Conservation (phyloP, 2,888 invertebrate genomes). For the Podotricha telesiphe region DNA sequence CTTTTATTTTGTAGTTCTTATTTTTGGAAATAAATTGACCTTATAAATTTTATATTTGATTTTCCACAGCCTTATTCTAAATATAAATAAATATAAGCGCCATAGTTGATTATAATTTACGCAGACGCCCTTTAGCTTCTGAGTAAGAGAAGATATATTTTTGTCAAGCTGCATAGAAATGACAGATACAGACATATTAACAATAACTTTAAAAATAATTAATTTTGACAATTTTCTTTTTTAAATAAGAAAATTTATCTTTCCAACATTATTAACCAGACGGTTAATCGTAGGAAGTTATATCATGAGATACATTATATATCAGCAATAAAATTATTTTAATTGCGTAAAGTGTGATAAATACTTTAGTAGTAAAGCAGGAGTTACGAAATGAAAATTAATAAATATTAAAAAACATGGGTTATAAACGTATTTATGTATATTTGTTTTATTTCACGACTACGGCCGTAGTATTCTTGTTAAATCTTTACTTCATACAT, state of each 20-base stretch:
- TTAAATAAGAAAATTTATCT: no score
- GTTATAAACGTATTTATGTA: no score
- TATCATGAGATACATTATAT: not conserved
- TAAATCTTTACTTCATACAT: no score
- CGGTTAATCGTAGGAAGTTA: not conserved
- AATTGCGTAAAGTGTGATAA: no score
- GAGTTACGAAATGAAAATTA: no score
- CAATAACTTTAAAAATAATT: not conserved
- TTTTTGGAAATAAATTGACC: not conserved
- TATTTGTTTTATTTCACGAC: no score
- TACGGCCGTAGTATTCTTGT: no score
- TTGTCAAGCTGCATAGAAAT: not conserved
- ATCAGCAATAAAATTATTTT: not conserved
- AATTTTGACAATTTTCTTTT: no score
- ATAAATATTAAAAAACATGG: no score
- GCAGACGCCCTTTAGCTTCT: not conserved
- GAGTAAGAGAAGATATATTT: no score
- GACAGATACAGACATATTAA: not conserved
- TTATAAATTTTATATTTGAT: conserved; percentile 18
- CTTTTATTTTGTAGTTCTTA: not conserved
- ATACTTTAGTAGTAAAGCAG: no score
- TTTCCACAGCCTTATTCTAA: conserved; percentile 29
- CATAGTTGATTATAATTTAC: not conserved
- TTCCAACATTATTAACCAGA: not conserved
- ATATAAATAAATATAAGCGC: conserved; percentile 7